Conservation (phyloP, 1,140 invertebrate genomes). For the Drosophila takahashii region DNA sequence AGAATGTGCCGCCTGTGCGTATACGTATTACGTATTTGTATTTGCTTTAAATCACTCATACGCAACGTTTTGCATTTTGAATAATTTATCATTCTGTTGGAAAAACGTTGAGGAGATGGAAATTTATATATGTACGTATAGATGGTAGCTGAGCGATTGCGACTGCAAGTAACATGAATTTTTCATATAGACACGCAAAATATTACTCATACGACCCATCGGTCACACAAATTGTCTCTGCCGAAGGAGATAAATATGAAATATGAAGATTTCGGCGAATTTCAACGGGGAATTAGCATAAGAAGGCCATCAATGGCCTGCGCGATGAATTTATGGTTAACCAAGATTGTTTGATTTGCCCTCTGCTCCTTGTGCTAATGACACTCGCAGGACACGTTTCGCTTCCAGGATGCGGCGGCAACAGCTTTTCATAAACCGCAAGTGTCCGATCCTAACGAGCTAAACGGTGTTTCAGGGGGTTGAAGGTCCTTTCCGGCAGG, state of each 20-base stretch:
- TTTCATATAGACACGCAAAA: slow-evolving; percentile 41
- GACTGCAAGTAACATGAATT: slow-evolving; percentile 48
- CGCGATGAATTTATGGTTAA: slow-evolving; percentile 48
- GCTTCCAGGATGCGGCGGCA: slow-evolving; percentile 9
- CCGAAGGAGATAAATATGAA: neutral
- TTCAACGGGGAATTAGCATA: slow-evolving; percentile 57
- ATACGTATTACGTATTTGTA: slow-evolving; percentile 33
- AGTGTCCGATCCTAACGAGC: slow-evolving; percentile 61
- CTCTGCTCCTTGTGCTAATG: slow-evolving; percentile 40
- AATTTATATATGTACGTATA: slow-evolving; percentile 7
- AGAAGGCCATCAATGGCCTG: slow-evolving; percentile 54
- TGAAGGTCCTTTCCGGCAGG: slow-evolving; percentile 20
- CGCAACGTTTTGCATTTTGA: slow-evolving; percentile 61
- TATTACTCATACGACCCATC: slow-evolving; percentile 38
- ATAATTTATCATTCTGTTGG: slow-evolving; percentile 61
- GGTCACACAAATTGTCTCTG: slow-evolving; percentile 48
- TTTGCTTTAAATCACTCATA: slow-evolving; percentile 61
- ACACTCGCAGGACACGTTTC: slow-evolving; percentile 60
- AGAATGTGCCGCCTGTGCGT: slow-evolving; percentile 7
- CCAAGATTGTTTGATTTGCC: slow-evolving; percentile 58
- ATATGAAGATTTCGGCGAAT: slow-evolving; percentile 25
- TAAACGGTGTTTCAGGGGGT: slow-evolving; percentile 12
- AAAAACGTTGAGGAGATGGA: slow-evolving; percentile 35
- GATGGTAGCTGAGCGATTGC: slow-evolving; percentile 33
- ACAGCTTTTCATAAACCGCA: slow-evolving; percentile 56